Evolutionary conservation across 2,888 invertebrate genomes (phyloP).

Genomic region (Diaphora mendica): DNA sequence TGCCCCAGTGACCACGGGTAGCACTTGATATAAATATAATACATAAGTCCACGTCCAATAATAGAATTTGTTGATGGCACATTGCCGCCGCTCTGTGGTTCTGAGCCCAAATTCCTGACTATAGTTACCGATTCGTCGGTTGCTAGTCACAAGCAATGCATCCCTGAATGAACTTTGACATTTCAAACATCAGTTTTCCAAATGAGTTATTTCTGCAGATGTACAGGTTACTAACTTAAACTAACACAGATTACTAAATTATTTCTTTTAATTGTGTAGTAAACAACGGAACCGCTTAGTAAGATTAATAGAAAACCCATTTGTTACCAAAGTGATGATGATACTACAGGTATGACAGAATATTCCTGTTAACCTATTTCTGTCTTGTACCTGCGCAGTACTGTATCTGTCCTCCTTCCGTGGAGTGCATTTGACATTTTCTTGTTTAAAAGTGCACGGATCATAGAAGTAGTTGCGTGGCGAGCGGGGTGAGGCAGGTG

Average conservation of each 20-base stretch:
- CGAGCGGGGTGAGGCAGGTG: constrained; percentile 53
- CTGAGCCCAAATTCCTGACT: constrained; percentile 57
- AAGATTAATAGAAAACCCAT: neutral
- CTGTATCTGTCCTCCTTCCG: constrained; percentile 32
- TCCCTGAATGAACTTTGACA: constrained; percentile 53
- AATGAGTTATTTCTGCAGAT: neutral
- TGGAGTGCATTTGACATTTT: constrained; percentile 78
- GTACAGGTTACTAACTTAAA: constrained; percentile 11
- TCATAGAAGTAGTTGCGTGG: constrained; percentile 80
- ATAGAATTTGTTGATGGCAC: constrained; percentile 66
- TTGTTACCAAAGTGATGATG: neutral
- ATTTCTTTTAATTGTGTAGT: constrained; percentile 24
- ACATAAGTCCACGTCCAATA: constrained; percentile 68
- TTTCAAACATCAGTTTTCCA: constrained; percentile 13
- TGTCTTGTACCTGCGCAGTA: constrained; percentile 30
- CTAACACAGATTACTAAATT: neutral
- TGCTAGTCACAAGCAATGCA: constrained; percentile 43
- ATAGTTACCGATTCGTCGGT: constrained; percentile 40
- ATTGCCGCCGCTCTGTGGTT: constrained; percentile 57
- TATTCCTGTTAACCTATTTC: constrained; percentile 42
- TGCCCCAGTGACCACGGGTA: constrained; percentile 81
- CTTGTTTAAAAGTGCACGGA: constrained; percentile 81
- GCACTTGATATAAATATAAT: constrained; percentile 79
- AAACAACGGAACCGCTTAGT: neutral
- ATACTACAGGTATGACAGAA: neutral